These are phyloP conservation scores for Eilema sororculum DNA, from an alignment of 2,888 invertebrate species.

Conservation along the genomic window DNA sequence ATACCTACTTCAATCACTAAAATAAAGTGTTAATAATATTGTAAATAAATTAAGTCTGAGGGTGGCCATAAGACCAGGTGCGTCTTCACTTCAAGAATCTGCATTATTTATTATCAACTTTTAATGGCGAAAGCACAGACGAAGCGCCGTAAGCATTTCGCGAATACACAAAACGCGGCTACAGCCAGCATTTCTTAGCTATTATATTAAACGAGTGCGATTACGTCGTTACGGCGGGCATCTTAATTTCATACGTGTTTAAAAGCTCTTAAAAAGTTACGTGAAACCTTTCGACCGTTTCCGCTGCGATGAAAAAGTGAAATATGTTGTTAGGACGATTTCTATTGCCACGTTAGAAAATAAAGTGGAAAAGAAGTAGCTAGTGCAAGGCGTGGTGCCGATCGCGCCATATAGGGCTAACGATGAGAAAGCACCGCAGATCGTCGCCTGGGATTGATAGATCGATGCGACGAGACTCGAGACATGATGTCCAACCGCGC, in stretches of 20 bases:
- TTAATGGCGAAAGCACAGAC: constrained; percentile 71
- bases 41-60: constrained; percentile 55
- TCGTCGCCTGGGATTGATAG: constrained; percentile 81
- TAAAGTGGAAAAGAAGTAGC: constrained; percentile 84
- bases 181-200: constrained; percentile 73
- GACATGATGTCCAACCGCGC: constrained; percentile 50
- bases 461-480: constrained; percentile 58
- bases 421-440: constrained; percentile 85
- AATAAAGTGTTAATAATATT: constrained; percentile 32
- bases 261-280: constrained; percentile 71
- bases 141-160: constrained; percentile 74
- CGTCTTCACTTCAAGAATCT: constrained; percentile 56
- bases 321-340: constrained; percentile 82
- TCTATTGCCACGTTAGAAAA: constrained; percentile 86
- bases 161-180: constrained; percentile 77
- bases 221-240: constrained; percentile 76
- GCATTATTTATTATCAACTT: constrained; percentile 70
- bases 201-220: constrained; percentile 79
- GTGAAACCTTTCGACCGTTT: constrained; percentile 73
- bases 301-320: constrained; percentile 77
- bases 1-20: constrained; percentile 27
- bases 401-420: constrained; percentile 83
- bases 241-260: constrained; percentile 78
- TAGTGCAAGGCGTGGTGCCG: constrained; percentile 81
- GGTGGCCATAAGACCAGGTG: constrained; percentile 68